These are phyloP conservation scores for Lasius fuliginosus DNA, from an alignment of 2,888 invertebrate species.

Conservation along the genomic window DNA sequence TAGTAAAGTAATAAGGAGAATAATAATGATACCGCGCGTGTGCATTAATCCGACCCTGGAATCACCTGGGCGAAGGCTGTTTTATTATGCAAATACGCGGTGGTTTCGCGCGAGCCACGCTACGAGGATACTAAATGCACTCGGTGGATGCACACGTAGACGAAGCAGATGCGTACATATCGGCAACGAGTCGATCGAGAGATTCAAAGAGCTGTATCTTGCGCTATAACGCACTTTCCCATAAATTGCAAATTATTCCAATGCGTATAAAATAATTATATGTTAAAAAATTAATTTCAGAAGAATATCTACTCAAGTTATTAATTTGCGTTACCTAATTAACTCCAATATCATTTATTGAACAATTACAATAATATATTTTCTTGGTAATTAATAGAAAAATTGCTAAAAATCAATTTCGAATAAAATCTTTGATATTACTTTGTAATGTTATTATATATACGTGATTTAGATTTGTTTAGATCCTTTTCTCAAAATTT, in stretches of 20 bases:
- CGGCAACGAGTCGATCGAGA: slow-evolving; percentile 38
- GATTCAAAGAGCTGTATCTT: slow-evolving; percentile 32
- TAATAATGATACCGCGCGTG: background rate
- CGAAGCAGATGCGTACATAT: slow-evolving; percentile 36
- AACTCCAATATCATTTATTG: background rate
- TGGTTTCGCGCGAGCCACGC: slow-evolving; percentile 73
- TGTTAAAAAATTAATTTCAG: background rate
- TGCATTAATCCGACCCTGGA: slow-evolving; percentile 50
- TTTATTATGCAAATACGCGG: slow-evolving; percentile 83
- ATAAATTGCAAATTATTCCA: slow-evolving; percentile 28
- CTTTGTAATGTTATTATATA: background rate
- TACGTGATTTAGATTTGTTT: background rate
- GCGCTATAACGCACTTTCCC: slow-evolving; percentile 7
- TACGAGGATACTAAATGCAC: slow-evolving; percentile 68
- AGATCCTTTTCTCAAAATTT: background rate
- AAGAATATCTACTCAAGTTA: background rate
- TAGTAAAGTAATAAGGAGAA: background rate
- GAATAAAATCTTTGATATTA: background rate
- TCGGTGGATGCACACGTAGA: slow-evolving; percentile 42
- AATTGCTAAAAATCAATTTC: background rate
- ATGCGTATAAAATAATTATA: background rate
- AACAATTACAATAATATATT: background rate
- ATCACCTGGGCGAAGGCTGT: slow-evolving; percentile 79
- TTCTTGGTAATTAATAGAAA: background rate
- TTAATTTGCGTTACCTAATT: background rate